Evolutionary conservation across 1,140 invertebrate species (phyloP), one percentile per base, ranked within the genome.

Genomic region (Metaphire vulgaris): DNA sequence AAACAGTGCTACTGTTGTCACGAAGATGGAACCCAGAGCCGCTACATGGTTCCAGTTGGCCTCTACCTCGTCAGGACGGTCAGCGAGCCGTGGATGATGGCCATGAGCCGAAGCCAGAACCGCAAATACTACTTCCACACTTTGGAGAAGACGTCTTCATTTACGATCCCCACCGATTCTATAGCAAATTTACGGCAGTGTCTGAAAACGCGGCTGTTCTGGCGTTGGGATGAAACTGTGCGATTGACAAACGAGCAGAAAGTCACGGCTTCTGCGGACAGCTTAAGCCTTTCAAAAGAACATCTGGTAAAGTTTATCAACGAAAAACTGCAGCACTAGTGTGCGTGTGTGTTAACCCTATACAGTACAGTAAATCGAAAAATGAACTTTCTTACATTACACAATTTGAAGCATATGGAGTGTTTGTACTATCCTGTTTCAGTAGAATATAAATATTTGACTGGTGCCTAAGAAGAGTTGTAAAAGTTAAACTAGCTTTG

Each of bases 91-190:
- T 91, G 89, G 89, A 84, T 83, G 66, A 86, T 88, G 77, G 83
- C 87, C 29, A 79, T 85, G 14, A 90, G 89, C 78, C 84, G 82
- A 33, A 86, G 74, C 28, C 78, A 81, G 1, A 77, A 83, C 1
- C 77, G 80, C 64, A 86, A 87, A 34, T 90, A 90, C 82, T 90
- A 87, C 80, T 89, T 83, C 80, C 88, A 90, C 81, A 80, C 76
- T 1, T 69, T 77, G 12, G 86, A 80, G 0, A 79, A 80, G 21
- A 30, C 80, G 1, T 87, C 87, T 0, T 76, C 79, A 1, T 90
- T 85, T 81, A 87, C 86, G 0, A 82, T 80, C 71, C 84, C 84
- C 1, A 65, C 76, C 72, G 86, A 85, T 21, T 82, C 83, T 33
- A 84, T 86, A n/a, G 85, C 87, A 2, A 80, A 81, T 31, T 86